Base-by-base conservation (phyloP, 1,140 invertebrate species). In the Myzus persicae region DNA sequence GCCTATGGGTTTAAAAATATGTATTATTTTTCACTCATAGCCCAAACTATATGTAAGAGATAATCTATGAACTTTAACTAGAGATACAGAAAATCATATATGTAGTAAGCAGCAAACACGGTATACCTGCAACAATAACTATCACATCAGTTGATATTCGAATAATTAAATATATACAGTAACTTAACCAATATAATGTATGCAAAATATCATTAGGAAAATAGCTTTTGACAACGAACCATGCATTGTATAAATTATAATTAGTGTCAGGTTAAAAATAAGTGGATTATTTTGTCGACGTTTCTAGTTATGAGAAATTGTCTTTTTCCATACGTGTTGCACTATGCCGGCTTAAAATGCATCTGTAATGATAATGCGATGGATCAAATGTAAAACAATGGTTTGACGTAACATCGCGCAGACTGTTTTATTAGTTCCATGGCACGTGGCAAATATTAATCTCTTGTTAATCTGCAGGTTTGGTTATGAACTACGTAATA, bases 171-270 rank as follows among this genome's bases (percentile, higher is more conserved):
- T 6, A n/a, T 14, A 14, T 76, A n/a, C 14, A n/a, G n/a, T 18
- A 67, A 67, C 31, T 5, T 11, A 18, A n/a, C 59, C 59, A 76
- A 76, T 76, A n/a, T n/a, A 76, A n/a, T 76, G n/a, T 76, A 18
- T n/a, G n/a, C 14, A n/a, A 76, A 76, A 76, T 20, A 76, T 76
- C 31, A n/a, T 76, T 76, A n/a, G 14, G 14, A 76, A 67, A 76
- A 76, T 18, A n/a, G 31, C 59, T 76, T 76, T 76, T 76, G 31
- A 76, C 31, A n/a, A 76, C 59, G 59, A 67, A 76, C 59, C 59
- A 76, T 76, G 59, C 59, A n/a, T 76, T n/a, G 14, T 76, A 76
- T 76, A 76, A 76, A 76, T 76, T n/a, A n/a, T 76, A 76, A 76
- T 76, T 76, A 76, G 59, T 76, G 31, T 76, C 31, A 8, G 31